Evolutionary conservation across 2,797 vertebrate species (phyloP).

Genomic region (Apogon talboti): DNA sequence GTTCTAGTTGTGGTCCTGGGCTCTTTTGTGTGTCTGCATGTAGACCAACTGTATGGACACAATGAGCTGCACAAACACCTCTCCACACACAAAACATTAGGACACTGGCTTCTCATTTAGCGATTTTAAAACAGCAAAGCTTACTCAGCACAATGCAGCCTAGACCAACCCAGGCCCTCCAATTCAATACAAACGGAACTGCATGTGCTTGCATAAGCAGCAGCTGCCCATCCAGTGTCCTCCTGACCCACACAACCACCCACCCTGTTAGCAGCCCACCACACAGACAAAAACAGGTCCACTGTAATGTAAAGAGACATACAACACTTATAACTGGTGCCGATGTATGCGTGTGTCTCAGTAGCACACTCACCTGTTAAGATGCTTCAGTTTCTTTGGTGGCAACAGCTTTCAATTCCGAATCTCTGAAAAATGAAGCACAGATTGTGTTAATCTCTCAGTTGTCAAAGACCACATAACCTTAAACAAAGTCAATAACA

Average conservation of each 20-base stretch:
- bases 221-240: slow-evolving; percentile 62
- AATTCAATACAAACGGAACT: slow-evolving; percentile 84
- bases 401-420: slow-evolving; percentile 98
- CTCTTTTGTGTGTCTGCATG: slow-evolving; percentile 69
- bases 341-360: background rate
- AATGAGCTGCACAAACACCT: slow-evolving; percentile 81
- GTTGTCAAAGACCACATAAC: background rate
- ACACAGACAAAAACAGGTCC: slow-evolving; percentile 36
- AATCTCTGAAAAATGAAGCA: slow-evolving; percentile 84
- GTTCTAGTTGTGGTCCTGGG: slow-evolving; percentile 37
- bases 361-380: slow-evolving; percentile 88
- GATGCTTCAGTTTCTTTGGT: slow-evolving; percentile 98
- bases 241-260: slow-evolving; percentile 38
- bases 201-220: slow-evolving; percentile 85
- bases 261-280: slow-evolving; percentile 27
- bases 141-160: slow-evolving; percentile 79
- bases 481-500: background rate
- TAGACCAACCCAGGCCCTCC: slow-evolving; percentile 75
- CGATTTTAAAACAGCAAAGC: slow-evolving; percentile 82
- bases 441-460: background rate
- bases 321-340: background rate
- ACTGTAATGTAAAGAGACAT: slow-evolving; percentile 34
- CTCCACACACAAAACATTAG: slow-evolving; percentile 74
- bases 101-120: slow-evolving; percentile 78
- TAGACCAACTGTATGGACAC: slow-evolving; percentile 69